These are phyloP conservation scores for Eonycteris spelaea DNA, from an alignment of 2,113 vertebrate species.

Conservation along the genomic window DNA sequence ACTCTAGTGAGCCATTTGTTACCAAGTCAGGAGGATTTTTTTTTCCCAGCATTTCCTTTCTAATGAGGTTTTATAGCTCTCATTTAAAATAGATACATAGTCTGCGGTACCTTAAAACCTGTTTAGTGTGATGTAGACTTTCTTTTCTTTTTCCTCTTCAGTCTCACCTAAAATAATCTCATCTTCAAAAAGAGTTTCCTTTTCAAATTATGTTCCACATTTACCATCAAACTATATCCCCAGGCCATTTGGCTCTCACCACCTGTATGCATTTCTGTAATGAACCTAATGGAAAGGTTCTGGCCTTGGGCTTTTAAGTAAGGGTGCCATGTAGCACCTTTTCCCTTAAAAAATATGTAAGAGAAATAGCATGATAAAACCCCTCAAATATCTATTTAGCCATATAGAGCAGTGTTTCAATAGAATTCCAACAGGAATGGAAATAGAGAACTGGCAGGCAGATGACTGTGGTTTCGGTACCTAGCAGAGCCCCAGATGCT, in stretches of 20 bases:
- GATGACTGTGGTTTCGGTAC: background rate
- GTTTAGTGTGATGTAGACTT: background rate
- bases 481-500: background rate
- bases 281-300: background rate
- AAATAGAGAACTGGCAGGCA: background rate
- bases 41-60: background rate
- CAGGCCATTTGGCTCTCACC: background rate
- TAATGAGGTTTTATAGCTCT: conserved; percentile 30
- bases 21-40: background rate
- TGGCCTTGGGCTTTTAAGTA: background rate
- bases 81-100: conserved; percentile 46
- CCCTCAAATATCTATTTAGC: background rate
- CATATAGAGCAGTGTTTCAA: background rate
- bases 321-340: background rate
- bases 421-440: background rate
- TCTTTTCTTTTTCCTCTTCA: conserved; percentile 23
- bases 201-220: background rate
- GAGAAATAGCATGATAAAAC: background rate
- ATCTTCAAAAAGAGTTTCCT: background rate
- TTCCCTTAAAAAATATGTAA: background rate
- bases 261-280: background rate
- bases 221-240: background rate
- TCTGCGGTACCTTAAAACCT: conserved; percentile 16
- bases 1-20: conserved; percentile 27
- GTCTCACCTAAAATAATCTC: background rate